Percentiles rank a stretch among this genome's conserved stretches.
Conservation (phyloP, 1,140 invertebrate species). For the Drosophila hydei region DNA sequence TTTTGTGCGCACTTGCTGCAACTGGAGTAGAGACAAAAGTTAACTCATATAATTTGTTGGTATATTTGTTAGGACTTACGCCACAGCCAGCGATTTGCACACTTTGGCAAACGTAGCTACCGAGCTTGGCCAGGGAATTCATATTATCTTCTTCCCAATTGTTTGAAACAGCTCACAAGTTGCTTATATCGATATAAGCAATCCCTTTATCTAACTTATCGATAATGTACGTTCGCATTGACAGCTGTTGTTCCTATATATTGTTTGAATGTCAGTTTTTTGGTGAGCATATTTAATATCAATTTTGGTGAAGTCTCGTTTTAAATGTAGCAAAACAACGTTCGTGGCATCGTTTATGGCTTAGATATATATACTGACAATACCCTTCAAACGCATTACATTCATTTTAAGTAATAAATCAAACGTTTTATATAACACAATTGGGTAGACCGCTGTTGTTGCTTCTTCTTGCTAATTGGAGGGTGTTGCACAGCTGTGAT, state of each 20-base stretch:
- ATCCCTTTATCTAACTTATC: conserved; percentile 3
- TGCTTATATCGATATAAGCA: conserved; percentile 11
- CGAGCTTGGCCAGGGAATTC: conserved; percentile 66
- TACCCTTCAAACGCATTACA: background rate
- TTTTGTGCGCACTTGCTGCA: conserved; percentile 89
- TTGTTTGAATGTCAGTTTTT: conserved; percentile 42
- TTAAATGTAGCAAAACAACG: conserved; percentile 11
- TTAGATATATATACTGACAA: background rate
- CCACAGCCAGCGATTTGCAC: conserved; percentile 77
- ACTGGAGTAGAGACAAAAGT: conserved; percentile 60
- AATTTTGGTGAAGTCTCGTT: background rate
- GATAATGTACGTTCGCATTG: background rate
- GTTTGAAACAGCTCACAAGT: background rate
- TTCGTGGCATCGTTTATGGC: conserved; percentile 6
- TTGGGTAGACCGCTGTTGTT: conserved; percentile 15
- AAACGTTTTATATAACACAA: conserved; percentile 66
- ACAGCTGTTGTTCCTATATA: conserved; percentile 31
- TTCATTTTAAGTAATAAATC: conserved; percentile 62
- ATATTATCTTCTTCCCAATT: conserved; percentile 29
- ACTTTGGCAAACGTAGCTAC: conserved; percentile 63
- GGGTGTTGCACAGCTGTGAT: conserved; percentile 42
- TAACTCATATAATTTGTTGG: background rate
- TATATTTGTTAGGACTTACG: conserved; percentile 46
- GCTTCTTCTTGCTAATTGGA: conserved; percentile 47
- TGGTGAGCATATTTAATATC: conserved; percentile 28